phyloP scores from a whole-genome alignment of 1,140 invertebrate genomes.

The Linepithema humile region DNA sequence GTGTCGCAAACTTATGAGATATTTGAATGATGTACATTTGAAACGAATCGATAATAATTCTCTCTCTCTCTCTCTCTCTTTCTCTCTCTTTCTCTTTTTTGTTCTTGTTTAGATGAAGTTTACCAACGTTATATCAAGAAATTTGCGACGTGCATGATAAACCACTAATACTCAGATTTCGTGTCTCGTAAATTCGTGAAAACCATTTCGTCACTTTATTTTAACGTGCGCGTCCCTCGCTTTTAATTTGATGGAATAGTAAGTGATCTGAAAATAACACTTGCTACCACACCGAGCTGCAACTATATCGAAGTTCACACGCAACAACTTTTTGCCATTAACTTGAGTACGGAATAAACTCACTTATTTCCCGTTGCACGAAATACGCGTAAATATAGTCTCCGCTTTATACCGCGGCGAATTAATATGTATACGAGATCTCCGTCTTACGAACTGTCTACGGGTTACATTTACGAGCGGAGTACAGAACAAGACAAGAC shows the following conservation, averaged over 20 bases:
- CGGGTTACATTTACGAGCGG: conserved; percentile 23
- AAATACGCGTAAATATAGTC: neutral
- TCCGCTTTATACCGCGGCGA: neutral
- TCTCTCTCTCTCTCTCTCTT: too few species aligned
- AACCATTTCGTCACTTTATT: neutral
- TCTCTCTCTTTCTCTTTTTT: too few species aligned
- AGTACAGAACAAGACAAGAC: conserved; percentile 15
- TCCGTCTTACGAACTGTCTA: conserved; percentile 30
- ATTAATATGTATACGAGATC: conserved; percentile 37
- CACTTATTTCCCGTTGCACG: neutral
- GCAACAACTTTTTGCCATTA: neutral
- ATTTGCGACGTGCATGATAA: neutral
- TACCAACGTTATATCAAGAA: too few species aligned
- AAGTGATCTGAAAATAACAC: neutral
- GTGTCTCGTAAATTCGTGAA: neutral
- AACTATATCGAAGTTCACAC: neutral
- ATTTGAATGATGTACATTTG: too few species aligned
- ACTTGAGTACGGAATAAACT: neutral
- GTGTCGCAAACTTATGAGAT: neutral
- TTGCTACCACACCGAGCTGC: neutral
- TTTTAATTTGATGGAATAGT: neutral
- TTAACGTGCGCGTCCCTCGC: neutral
- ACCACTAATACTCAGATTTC: neutral
- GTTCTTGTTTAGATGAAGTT: too few species aligned
- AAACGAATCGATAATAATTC: neutral